Conservation (phyloP, 2,113 vertebrate genomes). For the Crotalus helleri region DNA sequence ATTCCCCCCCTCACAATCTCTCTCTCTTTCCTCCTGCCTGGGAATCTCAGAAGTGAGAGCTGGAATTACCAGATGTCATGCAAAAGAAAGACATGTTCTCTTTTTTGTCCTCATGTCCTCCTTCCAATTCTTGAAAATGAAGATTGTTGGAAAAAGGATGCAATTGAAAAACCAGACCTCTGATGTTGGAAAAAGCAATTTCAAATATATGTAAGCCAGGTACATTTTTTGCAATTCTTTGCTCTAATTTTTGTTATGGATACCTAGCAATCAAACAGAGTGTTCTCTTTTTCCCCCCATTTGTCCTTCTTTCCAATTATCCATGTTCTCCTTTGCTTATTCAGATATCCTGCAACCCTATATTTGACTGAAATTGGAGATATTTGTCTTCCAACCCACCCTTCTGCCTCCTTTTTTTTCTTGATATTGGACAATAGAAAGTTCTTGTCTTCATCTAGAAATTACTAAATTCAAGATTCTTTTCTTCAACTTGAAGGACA, state of each 20-base stretch:
- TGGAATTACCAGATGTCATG: not conserved
- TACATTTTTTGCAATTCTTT: not conserved
- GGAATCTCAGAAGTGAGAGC: not conserved
- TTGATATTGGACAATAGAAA: not conserved
- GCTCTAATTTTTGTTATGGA: not conserved
- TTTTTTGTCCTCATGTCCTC: not conserved
- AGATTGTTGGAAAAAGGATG: not conserved
- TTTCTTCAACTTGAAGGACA: not conserved
- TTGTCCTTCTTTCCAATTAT: not conserved
- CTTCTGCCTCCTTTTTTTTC: not conserved
- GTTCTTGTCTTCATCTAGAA: not conserved
- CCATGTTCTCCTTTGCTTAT: not conserved
- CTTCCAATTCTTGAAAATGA: not conserved
- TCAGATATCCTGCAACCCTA: not conserved
- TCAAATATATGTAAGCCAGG: not conserved
- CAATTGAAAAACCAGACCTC: not conserved
- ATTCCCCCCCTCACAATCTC: not conserved
- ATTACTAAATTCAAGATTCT: not conserved
- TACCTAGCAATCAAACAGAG: not conserved
- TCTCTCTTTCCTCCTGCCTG: not conserved
- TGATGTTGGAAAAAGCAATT: not conserved
- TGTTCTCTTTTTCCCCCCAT: not conserved
- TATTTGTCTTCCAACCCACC: not conserved
- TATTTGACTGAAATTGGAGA: not conserved
- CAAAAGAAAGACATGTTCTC: not conserved